Base-by-base conservation (phyloP, 2,888 invertebrate species). In the Zygothrica quintamaculata region DNA sequence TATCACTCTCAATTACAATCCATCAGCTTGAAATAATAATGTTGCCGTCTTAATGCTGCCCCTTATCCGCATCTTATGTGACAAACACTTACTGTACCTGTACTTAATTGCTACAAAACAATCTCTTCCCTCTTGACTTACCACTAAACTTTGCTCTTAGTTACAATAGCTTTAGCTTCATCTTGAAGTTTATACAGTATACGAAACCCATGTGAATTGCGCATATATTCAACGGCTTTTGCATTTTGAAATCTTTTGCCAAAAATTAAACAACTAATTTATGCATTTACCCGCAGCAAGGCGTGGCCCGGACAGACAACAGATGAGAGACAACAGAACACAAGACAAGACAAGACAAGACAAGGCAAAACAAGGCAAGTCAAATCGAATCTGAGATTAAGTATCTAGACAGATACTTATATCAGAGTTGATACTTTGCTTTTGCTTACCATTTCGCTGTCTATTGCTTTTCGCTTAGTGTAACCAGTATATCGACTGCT, bases 391-490 rank as follows among this genome's bases (percentile, higher is more conserved):
- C 18, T 22, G 18, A 22, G 18, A 22, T 22, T 22, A 22, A 66
- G 68, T 71, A 60, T 65, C 65, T 57, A 51, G 59, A 52, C n/a
- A n/a, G n/a, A n/a, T n/a, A n/a, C n/a, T n/a, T n/a, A n/a, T n/a
- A n/a, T n/a, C n/a, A n/a, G n/a, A n/a, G n/a, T n/a, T 65, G 59
- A 69, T 70, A 65, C 75, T 74, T 70, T 22, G 65, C 40, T 51
- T 37, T 56, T 40, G 34, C n/a, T n/a, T 25, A 61, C 61, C 47
- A 36, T 31, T 66, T 33, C 34, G 44, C 34, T 47, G 58, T 73
- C 51, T 74, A 74, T 70, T 62, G 58, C 70, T 56, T 65, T 56
- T 61, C 61, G 61, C 56, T 43, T 40, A 70, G 66, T 62, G 47
- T 74, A 74, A 8, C n/a, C 3, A 9, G 2, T 12, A 12, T 4